These are phyloP conservation scores for Aleiodes leptofemur DNA, from an alignment of 2,888 invertebrate genomes.

Conservation along the genomic window DNA sequence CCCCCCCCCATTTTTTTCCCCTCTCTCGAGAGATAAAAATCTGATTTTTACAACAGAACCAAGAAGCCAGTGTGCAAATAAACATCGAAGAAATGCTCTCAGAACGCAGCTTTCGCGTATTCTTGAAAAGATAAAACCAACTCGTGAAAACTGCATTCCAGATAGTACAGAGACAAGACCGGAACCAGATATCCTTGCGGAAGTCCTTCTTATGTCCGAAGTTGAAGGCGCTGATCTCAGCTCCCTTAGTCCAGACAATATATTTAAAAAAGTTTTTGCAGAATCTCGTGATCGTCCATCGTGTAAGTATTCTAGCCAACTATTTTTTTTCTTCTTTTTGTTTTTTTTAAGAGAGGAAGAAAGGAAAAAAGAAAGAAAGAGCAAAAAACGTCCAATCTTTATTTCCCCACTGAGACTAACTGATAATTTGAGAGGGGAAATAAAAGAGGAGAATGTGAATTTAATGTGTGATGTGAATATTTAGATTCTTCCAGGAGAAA, in stretches of 20 bases:
- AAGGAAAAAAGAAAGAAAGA: no score
- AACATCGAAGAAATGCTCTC: slow-evolving; percentile 44
- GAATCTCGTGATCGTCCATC: slow-evolving; percentile 49
- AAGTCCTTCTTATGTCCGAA: slow-evolving; percentile 59
- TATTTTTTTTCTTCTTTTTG: no score
- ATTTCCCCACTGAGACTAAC: no score
- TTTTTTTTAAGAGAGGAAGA: no score
- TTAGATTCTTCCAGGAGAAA: no score
- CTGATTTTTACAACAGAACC: slow-evolving; percentile 12
- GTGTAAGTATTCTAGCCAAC: slow-evolving; percentile 40
- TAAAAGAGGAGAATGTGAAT: no score
- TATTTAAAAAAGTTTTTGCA: slow-evolving; percentile 57
- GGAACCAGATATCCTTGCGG: slow-evolving; percentile 59
- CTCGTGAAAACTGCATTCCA: slow-evolving; percentile 54
- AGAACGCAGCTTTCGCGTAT: slow-evolving; percentile 52
- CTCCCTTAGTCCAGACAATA: slow-evolving; percentile 50
- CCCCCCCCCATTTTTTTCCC: neutral
- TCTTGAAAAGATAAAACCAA: slow-evolving; percentile 52
- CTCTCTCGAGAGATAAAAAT: slow-evolving; percentile 10
- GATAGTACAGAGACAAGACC: slow-evolving; percentile 55
- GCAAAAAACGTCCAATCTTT: no score
- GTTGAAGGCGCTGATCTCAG: slow-evolving; percentile 54
- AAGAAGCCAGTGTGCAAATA: slow-evolving; percentile 34
- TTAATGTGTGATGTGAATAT: no score
- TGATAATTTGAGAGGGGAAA: no score